phyloP scores from a whole-genome alignment of 1,140 invertebrate genomes.

The Cotesia typhae region DNA sequence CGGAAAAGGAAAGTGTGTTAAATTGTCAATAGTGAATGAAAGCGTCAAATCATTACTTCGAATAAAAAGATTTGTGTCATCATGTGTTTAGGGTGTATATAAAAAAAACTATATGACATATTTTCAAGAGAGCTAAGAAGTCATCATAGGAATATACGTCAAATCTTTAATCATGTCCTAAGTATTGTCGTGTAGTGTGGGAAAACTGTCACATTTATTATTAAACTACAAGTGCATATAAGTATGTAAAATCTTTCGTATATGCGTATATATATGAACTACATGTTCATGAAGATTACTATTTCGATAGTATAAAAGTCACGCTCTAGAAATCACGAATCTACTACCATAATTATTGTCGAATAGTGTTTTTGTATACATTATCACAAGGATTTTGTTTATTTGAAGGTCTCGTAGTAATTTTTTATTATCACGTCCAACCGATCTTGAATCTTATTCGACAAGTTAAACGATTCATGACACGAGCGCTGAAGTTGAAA shows the following conservation, averaged over 20 bases:
- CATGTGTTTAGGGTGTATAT: constrained; percentile 3
- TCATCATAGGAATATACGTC: constrained; percentile 17
- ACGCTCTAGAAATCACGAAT: constrained; percentile 19
- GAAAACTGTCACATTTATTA: constrained; percentile 29
- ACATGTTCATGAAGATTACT: constrained; percentile 8
- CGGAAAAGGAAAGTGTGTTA: neutral
- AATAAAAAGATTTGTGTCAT: constrained; percentile 1
- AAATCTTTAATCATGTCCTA: constrained; percentile 31
- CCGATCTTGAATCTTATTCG: constrained; percentile 3
- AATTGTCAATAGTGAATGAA: neutral
- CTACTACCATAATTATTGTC: constrained; percentile 5
- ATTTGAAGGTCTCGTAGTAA: constrained; percentile 26
- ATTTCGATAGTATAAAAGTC: constrained; percentile 12
- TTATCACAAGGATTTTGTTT: constrained; percentile 3
- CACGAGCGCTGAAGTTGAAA: too few species aligned
- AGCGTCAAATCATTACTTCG: neutral
- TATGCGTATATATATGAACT: neutral
- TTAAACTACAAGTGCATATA: constrained; percentile 26
- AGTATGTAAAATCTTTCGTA: neutral
- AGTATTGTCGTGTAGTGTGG: constrained; percentile 28
- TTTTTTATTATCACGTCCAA: constrained; percentile 19
- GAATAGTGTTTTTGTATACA: neutral
- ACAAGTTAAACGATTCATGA: neutral
- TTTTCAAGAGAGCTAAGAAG: constrained; percentile 27
- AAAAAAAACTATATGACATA: constrained; percentile 8